phyloP scores from a whole-genome alignment of 2,113 vertebrate genomes.

The Genyomyrus donnyi region DNA sequence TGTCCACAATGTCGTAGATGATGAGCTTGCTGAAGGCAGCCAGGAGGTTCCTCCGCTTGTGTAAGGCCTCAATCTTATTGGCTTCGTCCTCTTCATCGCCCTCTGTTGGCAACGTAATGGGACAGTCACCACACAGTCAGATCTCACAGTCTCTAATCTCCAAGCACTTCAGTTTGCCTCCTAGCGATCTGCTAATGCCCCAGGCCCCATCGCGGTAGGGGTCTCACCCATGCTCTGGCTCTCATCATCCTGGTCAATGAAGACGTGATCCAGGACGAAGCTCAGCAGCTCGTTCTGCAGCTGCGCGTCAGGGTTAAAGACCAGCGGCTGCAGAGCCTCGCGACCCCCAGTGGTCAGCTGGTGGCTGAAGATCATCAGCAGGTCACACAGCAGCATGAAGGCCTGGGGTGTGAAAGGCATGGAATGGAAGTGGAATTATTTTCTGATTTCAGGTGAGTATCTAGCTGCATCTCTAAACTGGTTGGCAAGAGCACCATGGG shows the following conservation, averaged over 20 bases:
- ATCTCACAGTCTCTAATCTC: background rate
- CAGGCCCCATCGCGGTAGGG: too few species aligned
- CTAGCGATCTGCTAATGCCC: background rate
- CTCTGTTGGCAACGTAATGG: slow-evolving; percentile 56
- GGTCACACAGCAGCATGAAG: slow-evolving; percentile 97
- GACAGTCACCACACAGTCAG: background rate
- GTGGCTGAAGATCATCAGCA: slow-evolving; percentile 99
- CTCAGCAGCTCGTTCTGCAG: slow-evolving; percentile 94
- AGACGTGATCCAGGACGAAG: slow-evolving; percentile 97
- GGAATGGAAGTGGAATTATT: background rate
- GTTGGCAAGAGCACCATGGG: background rate
- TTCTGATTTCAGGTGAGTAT: background rate
- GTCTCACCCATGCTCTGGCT: slow-evolving; percentile 96
- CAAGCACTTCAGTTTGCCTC: background rate
- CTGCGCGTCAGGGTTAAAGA: slow-evolving; percentile 89
- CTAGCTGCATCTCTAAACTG: background rate
- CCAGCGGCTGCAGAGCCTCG: slow-evolving; percentile 87
- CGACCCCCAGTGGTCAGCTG: slow-evolving; percentile 84
- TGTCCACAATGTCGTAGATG: slow-evolving; percentile 97
- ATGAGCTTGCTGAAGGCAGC: slow-evolving; percentile 98
- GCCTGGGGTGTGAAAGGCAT: slow-evolving; percentile 64
- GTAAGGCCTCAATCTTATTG: slow-evolving; percentile 99
- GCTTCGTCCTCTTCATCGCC: slow-evolving; percentile 98
- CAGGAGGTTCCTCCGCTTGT: slow-evolving; percentile 94
- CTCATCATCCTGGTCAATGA: slow-evolving; percentile 97